Conservation (phyloP, 2,797 vertebrate species). For the Lepus oiostolus region DNA sequence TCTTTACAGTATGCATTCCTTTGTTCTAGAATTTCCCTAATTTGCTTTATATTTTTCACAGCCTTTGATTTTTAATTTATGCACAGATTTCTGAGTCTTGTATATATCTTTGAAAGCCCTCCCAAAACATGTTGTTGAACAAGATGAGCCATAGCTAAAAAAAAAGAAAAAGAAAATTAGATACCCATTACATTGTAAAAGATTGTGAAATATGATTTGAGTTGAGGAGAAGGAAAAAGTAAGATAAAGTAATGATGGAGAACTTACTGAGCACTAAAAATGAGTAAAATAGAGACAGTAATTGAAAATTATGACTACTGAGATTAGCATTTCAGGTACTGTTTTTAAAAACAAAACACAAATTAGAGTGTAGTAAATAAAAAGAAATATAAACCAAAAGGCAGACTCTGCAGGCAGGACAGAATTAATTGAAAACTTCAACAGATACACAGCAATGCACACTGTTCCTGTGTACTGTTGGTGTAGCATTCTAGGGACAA, state of each 20-base stretch:
- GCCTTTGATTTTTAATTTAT: slow-evolving; percentile 12
- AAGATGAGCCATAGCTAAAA: not conserved
- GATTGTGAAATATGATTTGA: not conserved
- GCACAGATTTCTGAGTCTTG: not conserved
- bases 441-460: not conserved
- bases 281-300: not conserved
- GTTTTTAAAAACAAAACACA: no score
- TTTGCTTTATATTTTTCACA: slow-evolving; percentile 24
- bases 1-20: not conserved
- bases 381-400: slow-evolving; percentile 13
- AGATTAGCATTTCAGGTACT: no score
- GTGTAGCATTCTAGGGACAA: not conserved
- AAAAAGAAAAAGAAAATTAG: slow-evolving; percentile 26
- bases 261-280: not conserved
- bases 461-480: not conserved
- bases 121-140: not conserved
- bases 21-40: slow-evolving; percentile 28
- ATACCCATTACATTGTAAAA: not conserved
- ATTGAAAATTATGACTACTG: not conserved
- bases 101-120: not conserved
- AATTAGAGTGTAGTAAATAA: not conserved
- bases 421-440: not conserved
- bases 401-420: not conserved
- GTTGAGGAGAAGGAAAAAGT: not conserved
- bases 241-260: not conserved